Conservation (phyloP, 2,797 vertebrate genomes). For the Molossus alvarezi region DNA sequence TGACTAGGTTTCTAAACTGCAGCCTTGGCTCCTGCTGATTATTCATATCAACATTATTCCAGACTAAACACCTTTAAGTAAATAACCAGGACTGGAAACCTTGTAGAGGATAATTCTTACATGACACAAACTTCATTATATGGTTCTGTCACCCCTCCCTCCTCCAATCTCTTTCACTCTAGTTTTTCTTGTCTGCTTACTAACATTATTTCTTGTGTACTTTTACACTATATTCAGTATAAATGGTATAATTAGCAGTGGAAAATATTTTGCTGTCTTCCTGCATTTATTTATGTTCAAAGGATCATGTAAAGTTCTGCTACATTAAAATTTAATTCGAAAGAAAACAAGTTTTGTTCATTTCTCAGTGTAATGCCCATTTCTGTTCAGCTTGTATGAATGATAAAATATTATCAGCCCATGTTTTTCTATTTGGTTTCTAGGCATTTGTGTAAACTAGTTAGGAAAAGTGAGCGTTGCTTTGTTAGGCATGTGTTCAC, state of each 20-base stretch:
- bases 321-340: conserved; percentile 92
- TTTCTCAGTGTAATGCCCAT: conserved; percentile 90
- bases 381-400: conserved; percentile 88
- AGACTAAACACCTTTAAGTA: conserved; percentile 70
- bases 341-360: conserved; percentile 90
- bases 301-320: conserved; percentile 91
- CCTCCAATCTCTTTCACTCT: conserved; percentile 20
- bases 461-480: conserved; percentile 87
- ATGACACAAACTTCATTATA: conserved; percentile 71
- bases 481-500: conserved; percentile 88
- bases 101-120: conserved; percentile 47
- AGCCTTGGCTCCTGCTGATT: conserved; percentile 58
- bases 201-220: conserved; percentile 83
- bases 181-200: conserved; percentile 79
- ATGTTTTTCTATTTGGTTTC: conserved; percentile 88
- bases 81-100: conserved; percentile 76
- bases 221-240: conserved; percentile 85
- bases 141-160: conserved; percentile 40
- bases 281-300: conserved; percentile 90
- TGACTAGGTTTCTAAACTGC: conserved; percentile 55
- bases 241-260: conserved; percentile 90
- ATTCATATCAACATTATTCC: conserved; percentile 67
- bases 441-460: conserved; percentile 87
- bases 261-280: conserved; percentile 90
- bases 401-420: conserved; percentile 90